Evolutionary conservation across 2,797 vertebrate species (phyloP).

Genomic region (Phrynocephalus guinanensis): DNA sequence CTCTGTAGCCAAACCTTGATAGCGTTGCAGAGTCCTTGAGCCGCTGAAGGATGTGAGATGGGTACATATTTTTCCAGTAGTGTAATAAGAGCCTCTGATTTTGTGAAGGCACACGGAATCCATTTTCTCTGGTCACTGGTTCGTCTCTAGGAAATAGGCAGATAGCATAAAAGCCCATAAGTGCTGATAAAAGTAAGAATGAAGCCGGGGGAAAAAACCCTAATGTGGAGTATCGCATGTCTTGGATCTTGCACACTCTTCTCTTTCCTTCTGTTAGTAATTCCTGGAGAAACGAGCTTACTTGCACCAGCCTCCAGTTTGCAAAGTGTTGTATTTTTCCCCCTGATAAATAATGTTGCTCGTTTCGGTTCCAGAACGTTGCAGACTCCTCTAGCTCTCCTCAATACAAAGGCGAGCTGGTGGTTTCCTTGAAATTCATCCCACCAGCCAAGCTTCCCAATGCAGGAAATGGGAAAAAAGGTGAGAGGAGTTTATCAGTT

Average conservation of each 20-base stretch:
- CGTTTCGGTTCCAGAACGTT: constrained; percentile 59
- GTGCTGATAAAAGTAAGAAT: neutral
- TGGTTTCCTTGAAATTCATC: constrained; percentile 93
- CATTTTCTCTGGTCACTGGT: too few species aligned
- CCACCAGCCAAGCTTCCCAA: constrained; percentile 73
- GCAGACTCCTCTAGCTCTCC: constrained; percentile 63
- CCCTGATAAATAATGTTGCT: neutral
- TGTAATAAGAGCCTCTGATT: too few species aligned
- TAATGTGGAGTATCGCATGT: too few species aligned
- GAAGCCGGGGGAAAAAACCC: too few species aligned
- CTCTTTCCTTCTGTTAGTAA: neutral
- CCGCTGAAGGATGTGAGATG: too few species aligned
- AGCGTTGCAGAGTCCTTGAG: too few species aligned
- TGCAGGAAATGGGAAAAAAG: constrained; percentile 79
- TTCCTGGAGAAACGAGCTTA: neutral
- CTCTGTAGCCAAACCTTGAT: too few species aligned
- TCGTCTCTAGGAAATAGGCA: too few species aligned
- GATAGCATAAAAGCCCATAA: too few species aligned
- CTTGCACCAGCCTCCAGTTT: neutral
- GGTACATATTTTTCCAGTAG: too few species aligned
- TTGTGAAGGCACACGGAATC: too few species aligned
- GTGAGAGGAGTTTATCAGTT: constrained; percentile 74
- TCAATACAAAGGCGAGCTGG: constrained; percentile 91
- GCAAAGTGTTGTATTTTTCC: neutral
- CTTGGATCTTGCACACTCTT: too few species aligned